Conservation (phyloP, 1,140 invertebrate genomes). For the Drosophila repletoides region DNA sequence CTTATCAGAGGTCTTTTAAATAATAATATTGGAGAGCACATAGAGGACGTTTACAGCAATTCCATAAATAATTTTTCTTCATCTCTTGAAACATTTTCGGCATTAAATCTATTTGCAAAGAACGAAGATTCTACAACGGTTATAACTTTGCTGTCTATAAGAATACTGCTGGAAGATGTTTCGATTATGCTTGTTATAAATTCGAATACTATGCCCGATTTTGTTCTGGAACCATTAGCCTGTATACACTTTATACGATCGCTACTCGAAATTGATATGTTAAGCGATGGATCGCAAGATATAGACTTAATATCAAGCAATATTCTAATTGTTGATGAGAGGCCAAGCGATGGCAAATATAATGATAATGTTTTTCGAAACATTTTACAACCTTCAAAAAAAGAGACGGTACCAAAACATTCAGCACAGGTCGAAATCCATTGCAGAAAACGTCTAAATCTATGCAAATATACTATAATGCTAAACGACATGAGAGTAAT, state of each 20-base stretch:
- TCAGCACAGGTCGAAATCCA: conserved; percentile 94
- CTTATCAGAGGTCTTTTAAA: conserved; percentile 93
- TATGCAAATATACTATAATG: conserved; percentile 93
- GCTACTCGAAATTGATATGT: conserved; percentile 90
- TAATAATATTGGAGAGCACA: conserved; percentile 95
- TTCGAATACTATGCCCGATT: conserved; percentile 64
- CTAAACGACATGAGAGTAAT: conserved; percentile 98
- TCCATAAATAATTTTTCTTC: conserved; percentile 49
- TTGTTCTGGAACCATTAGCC: conserved; percentile 85
- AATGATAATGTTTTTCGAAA: conserved; percentile 92
- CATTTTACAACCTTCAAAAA: conserved; percentile 90
- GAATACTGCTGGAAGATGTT: conserved; percentile 94
- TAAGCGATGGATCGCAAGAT: conserved; percentile 94
- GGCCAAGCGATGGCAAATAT: conserved; percentile 70
- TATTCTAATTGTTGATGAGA: conserved; percentile 92
- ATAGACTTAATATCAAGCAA: conserved; percentile 96
- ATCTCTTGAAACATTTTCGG: conserved; percentile 63
- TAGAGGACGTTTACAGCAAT: conserved; percentile 86
- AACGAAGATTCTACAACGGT: conserved; percentile 64
- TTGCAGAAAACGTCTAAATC: conserved; percentile 87
- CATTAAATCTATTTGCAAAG: conserved; percentile 43
- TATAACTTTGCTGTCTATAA: conserved; percentile 91
- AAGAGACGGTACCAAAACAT: conserved; percentile 83
- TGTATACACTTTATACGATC: conserved; percentile 97
- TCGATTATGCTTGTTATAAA: conserved; percentile 87